Conservation (phyloP, 2,888 invertebrate species). For the Neuroscelio doddi region DNA sequence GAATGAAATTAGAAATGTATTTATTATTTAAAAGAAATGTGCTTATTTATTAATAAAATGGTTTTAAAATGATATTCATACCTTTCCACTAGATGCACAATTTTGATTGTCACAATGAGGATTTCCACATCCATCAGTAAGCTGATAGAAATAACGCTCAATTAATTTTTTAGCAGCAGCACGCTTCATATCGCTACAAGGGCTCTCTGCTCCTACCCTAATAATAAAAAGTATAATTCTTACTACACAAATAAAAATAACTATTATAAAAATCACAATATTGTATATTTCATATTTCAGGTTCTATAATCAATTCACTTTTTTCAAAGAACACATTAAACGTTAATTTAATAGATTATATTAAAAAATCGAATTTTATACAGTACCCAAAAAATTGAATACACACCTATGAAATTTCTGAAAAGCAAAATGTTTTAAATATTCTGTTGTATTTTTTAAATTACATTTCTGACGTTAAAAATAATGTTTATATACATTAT, state of each 20-base stretch:
- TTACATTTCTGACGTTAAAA: too few species aligned
- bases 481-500: too few species aligned
- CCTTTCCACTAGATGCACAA: slow-evolving; percentile 93
- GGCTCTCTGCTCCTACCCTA: slow-evolving; percentile 70
- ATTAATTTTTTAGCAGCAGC: slow-evolving; percentile 86
- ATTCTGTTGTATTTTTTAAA: too few species aligned
- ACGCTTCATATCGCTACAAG: slow-evolving; percentile 73
- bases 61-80: too few species aligned
- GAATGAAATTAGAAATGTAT: slow-evolving; percentile 1
- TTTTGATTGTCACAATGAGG: slow-evolving; percentile 87
- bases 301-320: too few species aligned
- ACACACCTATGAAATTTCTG: too few species aligned
- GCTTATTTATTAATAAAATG: too few species aligned
- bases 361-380: too few species aligned
- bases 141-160: slow-evolving; percentile 93
- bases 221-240: slow-evolving; percentile 10
- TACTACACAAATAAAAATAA: neutral
- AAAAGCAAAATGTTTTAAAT: too few species aligned
- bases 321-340: too few species aligned
- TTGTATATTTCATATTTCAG: neutral
- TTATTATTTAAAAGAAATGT: slow-evolving; percentile 40
- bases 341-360: too few species aligned
- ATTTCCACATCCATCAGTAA: slow-evolving; percentile 94
- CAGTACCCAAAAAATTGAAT: too few species aligned
- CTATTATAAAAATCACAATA: neutral